These are phyloP conservation scores for Boleophthalmus pectinirostris DNA, from an alignment of 2,113 vertebrate genomes.

Conservation along the genomic window DNA sequence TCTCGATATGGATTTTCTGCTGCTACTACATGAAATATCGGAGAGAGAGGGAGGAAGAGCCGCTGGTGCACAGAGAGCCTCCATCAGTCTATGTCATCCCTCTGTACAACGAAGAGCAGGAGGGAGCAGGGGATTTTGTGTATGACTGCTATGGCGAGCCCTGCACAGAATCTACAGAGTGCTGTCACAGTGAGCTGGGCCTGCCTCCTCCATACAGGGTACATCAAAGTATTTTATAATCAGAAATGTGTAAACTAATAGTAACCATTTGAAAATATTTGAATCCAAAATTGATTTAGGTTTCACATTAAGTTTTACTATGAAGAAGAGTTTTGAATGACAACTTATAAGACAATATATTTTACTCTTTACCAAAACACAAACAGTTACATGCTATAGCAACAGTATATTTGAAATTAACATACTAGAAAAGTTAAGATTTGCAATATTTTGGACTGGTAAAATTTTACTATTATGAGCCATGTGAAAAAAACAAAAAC, in stretches of 20 bases:
- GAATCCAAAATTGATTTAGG: too few species aligned
- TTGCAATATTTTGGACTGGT: too few species aligned
- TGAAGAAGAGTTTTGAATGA: too few species aligned
- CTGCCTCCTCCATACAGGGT: conserved; percentile 39
- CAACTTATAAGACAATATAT: background rate
- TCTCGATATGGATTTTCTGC: conserved; percentile 31
- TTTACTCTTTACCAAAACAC: background rate
- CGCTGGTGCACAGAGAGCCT: background rate
- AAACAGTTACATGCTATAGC: background rate
- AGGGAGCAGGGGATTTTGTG: background rate
- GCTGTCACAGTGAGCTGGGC: background rate
- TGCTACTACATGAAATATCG: conserved; percentile 9
- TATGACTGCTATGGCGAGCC: background rate
- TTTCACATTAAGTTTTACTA: too few species aligned
- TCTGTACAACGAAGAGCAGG: conserved; percentile 12
- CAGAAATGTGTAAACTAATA: background rate
- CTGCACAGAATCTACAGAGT: conserved; percentile 1
- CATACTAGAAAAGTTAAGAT: too few species aligned
- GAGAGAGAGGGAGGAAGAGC: background rate
- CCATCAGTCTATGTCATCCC: conserved; percentile 33
- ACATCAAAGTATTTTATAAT: background rate
- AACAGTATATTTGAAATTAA: too few species aligned
- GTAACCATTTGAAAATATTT: too few species aligned
- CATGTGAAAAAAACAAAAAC: too few species aligned
- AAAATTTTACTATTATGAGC: too few species aligned